phyloP scores from a whole-genome alignment of 2,113 vertebrate species.

The Arothron firmamentum region DNA sequence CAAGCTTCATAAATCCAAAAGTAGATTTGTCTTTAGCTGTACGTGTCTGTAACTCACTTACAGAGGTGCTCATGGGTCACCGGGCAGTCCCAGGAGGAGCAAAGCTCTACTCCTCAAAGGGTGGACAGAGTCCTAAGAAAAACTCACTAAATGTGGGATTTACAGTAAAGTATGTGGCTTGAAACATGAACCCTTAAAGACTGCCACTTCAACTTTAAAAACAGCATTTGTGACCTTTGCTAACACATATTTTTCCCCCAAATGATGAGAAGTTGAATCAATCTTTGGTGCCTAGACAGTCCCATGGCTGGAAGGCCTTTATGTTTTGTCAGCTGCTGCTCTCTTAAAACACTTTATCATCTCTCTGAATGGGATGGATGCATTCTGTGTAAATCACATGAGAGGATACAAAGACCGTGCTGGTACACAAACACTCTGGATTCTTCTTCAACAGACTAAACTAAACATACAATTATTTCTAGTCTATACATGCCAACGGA shows the following conservation, averaged over 20 bases:
- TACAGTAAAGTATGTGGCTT: conserved; percentile 3
- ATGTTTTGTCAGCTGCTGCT: conserved; percentile 6
- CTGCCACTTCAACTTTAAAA: conserved; percentile 1
- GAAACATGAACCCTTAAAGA: conserved; percentile 20
- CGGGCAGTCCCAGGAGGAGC: conserved; percentile 21
- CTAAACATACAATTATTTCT: conserved; percentile 27
- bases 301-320: background rate
- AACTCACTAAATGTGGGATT: conserved; percentile 2
- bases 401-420: conserved; percentile 10
- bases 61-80: conserved; percentile 25
- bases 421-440: conserved; percentile 15
- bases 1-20: conserved; percentile 55
- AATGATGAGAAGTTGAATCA: conserved; percentile 18
- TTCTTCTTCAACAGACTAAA: conserved; percentile 16
- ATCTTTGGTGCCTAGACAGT: conserved; percentile 12
- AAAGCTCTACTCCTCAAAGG: conserved; percentile 12
- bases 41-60: conserved; percentile 42
- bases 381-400: conserved; percentile 15
- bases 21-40: conserved; percentile 51
- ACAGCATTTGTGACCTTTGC: background rate
- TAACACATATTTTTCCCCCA: conserved; percentile 7
- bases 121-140: conserved; percentile 1
- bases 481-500: background rate
- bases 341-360: conserved; percentile 11
- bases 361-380: conserved; percentile 5